A percentile compares a stretch with the other conserved stretches of the same genome.
Evolutionary conservation across 2,797 vertebrate species (phyloP).

Genomic region (Spondyliosoma cantharus): DNA sequence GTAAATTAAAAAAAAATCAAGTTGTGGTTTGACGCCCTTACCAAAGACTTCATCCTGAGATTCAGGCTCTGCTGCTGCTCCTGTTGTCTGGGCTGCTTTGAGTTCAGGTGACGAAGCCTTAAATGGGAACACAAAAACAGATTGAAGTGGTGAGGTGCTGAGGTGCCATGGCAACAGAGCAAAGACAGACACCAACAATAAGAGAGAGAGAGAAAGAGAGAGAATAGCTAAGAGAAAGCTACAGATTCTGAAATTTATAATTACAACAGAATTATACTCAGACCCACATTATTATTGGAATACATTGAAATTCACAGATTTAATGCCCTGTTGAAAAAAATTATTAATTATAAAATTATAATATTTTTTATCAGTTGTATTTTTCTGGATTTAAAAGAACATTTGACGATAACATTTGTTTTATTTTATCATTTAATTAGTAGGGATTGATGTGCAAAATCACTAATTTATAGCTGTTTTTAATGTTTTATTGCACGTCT

Average conservation of each 20-base stretch:
- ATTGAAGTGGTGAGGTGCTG: constrained; percentile 65
- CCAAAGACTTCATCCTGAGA: constrained; percentile 83
- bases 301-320: neutral
- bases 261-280: constrained; percentile 28
- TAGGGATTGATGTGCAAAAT: neutral
- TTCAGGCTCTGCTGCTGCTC: constrained; percentile 62
- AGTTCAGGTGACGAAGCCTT: constrained; percentile 76
- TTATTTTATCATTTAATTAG: neutral
- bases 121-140: constrained; percentile 74
- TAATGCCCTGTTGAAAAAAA: neutral
- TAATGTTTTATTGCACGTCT: neutral
- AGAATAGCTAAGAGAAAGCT: neutral
- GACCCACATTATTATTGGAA: constrained; percentile 8
- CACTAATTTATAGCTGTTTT: neutral
- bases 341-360: neutral
- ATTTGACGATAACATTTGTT: neutral
- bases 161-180: constrained; percentile 80
- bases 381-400: neutral
- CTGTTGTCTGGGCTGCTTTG: constrained; percentile 20
- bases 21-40: constrained; percentile 58
- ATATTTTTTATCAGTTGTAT: neutral
- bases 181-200: constrained; percentile 50
- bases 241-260: constrained; percentile 26
- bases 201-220: neutral
- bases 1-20: neutral